Conservation (phyloP, 2,888 invertebrate species). For the Deroplatys truncata region DNA sequence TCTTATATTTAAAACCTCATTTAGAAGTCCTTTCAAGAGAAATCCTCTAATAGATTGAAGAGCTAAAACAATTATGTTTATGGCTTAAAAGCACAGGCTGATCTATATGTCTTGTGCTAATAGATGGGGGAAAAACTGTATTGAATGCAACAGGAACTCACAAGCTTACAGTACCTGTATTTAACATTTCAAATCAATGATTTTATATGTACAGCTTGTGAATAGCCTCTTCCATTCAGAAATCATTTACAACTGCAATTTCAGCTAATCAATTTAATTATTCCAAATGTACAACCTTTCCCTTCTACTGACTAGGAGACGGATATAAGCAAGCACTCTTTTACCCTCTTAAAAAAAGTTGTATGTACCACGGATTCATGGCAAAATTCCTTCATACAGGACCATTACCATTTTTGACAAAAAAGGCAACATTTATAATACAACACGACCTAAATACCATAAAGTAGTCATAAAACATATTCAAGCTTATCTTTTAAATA, state of each 20-base stretch:
- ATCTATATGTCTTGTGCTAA: background rate
- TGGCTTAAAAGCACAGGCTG: background rate
- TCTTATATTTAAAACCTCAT: too few relatives aligned
- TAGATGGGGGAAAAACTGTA: background rate
- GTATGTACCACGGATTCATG: background rate
- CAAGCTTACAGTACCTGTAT: background rate
- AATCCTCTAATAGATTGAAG: too few relatives aligned
- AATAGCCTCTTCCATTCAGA: background rate
- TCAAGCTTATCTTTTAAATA: constrained; percentile 17
- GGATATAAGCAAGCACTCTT: constrained; percentile 30
- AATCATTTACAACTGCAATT: background rate
- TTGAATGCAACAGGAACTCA: background rate
- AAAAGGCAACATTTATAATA: constrained; percentile 27
- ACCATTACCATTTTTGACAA: constrained; percentile 28
- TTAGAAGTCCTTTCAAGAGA: too few relatives aligned
- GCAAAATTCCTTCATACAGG: constrained; percentile 9
- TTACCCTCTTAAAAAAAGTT: constrained; percentile 18
- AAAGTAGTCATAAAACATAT: constrained; percentile 26
- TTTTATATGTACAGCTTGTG: background rate
- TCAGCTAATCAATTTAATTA: constrained; percentile 28
- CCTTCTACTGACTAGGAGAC: constrained; percentile 31
- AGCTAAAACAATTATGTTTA: too few relatives aligned
- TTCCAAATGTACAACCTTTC: constrained; percentile 30
- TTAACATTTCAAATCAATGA: background rate
- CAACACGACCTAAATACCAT: constrained; percentile 27